These are phyloP conservation scores for Dugesia japonica DNA, from an alignment of 2,888 invertebrate species.

Conservation along the genomic window DNA sequence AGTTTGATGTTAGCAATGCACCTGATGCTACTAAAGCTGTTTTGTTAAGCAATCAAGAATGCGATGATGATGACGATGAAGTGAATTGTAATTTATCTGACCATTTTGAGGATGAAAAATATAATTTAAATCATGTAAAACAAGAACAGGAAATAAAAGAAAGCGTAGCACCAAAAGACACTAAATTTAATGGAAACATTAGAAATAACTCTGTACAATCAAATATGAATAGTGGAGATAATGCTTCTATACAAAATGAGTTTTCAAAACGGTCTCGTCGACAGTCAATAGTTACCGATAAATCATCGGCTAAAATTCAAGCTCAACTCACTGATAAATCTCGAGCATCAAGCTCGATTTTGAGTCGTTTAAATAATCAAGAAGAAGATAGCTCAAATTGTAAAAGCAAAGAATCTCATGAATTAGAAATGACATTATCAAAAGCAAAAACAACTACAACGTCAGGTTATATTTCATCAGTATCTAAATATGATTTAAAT, in stretches of 20 bases:
- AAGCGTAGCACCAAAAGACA: neutral
- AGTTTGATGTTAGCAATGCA: slow-evolving; percentile 32
- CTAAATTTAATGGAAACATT: neutral
- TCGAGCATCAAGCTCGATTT: neutral
- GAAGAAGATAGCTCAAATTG: slow-evolving; percentile 20
- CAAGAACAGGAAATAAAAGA: neutral
- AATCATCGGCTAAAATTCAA: neutral
- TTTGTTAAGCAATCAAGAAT: slow-evolving; percentile 9
- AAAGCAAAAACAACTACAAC: neutral
- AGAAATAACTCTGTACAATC: neutral
- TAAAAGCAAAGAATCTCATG: slow-evolving; percentile 14
- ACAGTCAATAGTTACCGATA: neutral
- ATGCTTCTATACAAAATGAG: neutral
- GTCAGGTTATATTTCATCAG: neutral
- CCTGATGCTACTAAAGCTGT: slow-evolving; percentile 33
- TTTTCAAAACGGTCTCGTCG: neutral
- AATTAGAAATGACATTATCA: slow-evolving; percentile 6
- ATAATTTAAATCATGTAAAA: neutral
- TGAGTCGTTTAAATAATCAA: neutral
- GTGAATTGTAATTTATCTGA: slow-evolving; percentile 7
- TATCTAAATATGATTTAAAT: neutral
- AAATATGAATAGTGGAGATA: slow-evolving; percentile 7
- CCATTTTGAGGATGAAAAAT: slow-evolving; percentile 27
- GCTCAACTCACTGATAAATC: neutral
- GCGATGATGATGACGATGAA: slow-evolving; percentile 9